Base-by-base conservation (phyloP, 1,140 invertebrate genomes). In the Drosophila aff. region DNA sequence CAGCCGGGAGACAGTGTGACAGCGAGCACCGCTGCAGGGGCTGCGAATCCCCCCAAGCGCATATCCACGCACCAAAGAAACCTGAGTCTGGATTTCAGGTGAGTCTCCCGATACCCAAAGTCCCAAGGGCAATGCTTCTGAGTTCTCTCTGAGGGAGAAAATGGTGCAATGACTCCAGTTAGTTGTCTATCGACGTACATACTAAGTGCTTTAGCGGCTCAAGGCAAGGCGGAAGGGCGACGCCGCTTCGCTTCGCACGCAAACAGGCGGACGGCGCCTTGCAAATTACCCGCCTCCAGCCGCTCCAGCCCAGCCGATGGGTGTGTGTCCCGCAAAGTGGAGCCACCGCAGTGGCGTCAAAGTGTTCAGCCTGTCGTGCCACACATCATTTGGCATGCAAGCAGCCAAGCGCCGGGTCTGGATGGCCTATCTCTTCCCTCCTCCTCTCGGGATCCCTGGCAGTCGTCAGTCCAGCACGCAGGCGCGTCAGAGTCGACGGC, bases 71-170 rank as follows among this genome's bases (percentile, higher is more conserved):
- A 96, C 93, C 96, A 96, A 93, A 94, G 96, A 83, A 96, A 96
- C 93, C 94, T 96, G 75, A 96, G 96, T 87, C 93, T 96, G 71
- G 96, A 96, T 92, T 96, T 96, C 89, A 95, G 96, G 95, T 96
- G 92, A 82, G 80, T 85, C 10, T n/a, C 15, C 8, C 10, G 18
- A 21, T 49, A 33, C 6, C 6, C 4, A n/a, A 28, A 7, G 16
- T 43, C 10, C 10, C 10, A n/a, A 10, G 9, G 2, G 11, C 13
- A 15, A 16, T 53, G 31, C 52, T 23, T 38, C 7, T 21, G 11
- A 8, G 31, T 36, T 53, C 31, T 15, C 23, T 23, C 23, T 23
- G 23, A 15, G 21, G n/a, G 15, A 7, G 10, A 21, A 50, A 21
- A 15, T 28, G 18, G 31, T 66, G 43, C 50, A 66, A 59, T 59